Conservation (phyloP, 2,888 invertebrate species). For the Temnothorax ravouxi region DNA sequence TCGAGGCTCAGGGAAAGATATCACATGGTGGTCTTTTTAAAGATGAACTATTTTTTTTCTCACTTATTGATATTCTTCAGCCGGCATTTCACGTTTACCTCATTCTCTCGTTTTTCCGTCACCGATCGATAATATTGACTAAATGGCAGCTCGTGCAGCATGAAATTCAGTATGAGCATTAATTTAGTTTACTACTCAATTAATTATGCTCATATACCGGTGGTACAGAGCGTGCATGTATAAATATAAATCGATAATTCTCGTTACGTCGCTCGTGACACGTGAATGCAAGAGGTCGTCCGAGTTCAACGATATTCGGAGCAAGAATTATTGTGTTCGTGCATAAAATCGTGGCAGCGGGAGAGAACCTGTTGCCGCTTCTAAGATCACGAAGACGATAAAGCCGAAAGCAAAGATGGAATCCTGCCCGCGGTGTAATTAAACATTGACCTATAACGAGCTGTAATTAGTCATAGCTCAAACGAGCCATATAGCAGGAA, state of each 20-base stretch:
- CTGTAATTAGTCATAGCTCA: constrained; percentile 84
- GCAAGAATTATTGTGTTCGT: constrained; percentile 67
- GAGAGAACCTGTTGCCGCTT: constrained; percentile 77
- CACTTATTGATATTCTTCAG: constrained; percentile 22
- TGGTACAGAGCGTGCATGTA: not conserved
- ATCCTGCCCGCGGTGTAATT: constrained; percentile 82
- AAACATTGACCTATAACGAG: constrained; percentile 84
- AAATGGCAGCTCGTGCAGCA: constrained; percentile 25
- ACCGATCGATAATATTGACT: constrained; percentile 27
- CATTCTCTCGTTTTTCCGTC: not conserved
- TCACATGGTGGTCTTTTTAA: not conserved
- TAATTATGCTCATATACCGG: constrained; percentile 31
- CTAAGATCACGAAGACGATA: constrained; percentile 81
- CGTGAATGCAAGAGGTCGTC: constrained; percentile 50
- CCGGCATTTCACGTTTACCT: not conserved
- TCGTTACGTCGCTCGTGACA: constrained; percentile 64
- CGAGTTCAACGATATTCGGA: constrained; percentile 69
- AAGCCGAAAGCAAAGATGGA: constrained; percentile 79
- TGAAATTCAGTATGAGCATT: constrained; percentile 46
- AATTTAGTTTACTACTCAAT: constrained; percentile 33
- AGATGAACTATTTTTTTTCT: not conserved
- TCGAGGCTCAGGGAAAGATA: not conserved
- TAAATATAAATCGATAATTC: constrained; percentile 61
- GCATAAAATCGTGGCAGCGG: constrained; percentile 72
- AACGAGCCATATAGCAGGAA: constrained; percentile 81